phyloP scores from a whole-genome alignment of 2,797 vertebrate genomes.

The Fratercula arctica region DNA sequence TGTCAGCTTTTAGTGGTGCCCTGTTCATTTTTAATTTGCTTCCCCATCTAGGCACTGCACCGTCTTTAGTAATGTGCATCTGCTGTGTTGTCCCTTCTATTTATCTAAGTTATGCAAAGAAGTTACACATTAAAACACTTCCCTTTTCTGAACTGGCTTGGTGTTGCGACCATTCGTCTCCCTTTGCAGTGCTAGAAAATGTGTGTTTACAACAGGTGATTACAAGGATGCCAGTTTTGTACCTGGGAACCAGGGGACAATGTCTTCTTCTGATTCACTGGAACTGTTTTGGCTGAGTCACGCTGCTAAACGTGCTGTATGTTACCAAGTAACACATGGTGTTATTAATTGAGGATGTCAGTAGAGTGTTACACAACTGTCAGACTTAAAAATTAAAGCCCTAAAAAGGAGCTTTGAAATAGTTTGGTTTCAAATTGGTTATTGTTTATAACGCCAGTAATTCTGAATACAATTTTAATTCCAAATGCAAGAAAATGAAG shows the following conservation, averaged over 20 bases:
- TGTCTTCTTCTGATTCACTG: not conserved
- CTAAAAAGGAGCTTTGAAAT: not conserved
- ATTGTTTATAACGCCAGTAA: not conserved
- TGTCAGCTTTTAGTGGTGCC: slow-evolving; percentile 5
- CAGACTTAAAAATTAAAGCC: not conserved
- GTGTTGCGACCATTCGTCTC: not conserved
- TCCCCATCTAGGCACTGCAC: not conserved
- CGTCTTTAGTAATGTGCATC: not conserved
- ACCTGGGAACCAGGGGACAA: not conserved
- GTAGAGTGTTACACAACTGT: not conserved
- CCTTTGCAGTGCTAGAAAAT: not conserved
- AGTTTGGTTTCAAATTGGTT: not conserved
- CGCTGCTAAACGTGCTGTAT: not conserved
- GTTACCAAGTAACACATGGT: not conserved
- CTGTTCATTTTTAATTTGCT: slow-evolving; percentile 27
- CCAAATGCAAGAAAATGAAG: not conserved
- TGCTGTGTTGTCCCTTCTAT: not conserved
- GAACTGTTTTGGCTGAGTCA: accelerated
- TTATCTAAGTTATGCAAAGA: slow-evolving; percentile 17
- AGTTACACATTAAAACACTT: not conserved
- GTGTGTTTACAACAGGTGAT: not conserved
- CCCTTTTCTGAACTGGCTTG: not conserved
- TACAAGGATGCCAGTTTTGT: not conserved
- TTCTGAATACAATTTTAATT: not conserved
- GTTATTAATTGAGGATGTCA: slow-evolving; percentile 2